Base-by-base conservation (phyloP, 1,140 invertebrate species). In the Euschistus heros region DNA sequence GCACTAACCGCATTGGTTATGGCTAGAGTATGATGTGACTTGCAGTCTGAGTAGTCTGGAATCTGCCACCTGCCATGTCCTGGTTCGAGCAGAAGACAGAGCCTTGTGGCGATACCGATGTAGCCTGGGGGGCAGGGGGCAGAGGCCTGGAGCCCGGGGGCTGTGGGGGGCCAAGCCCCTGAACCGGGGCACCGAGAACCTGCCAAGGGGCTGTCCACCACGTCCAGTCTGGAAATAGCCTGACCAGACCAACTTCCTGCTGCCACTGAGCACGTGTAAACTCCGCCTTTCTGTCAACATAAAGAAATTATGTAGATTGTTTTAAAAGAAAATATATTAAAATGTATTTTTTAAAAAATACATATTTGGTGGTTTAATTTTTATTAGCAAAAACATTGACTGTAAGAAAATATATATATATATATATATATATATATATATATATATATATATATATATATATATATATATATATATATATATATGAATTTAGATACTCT, bases 41-140 rank as follows among this genome's bases (percentile, higher is more conserved):
- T 76, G 69, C 88, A 91, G 14, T 77, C 76, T 2, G 86, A 86
- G 71, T 88, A 89, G 72, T 90, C 86, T 4, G 88, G 85, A 26
- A 80, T 74, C 52, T 81, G 79, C 88, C 88, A 91, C 0, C 86
- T 81, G 33, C 81, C 82, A 14, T 77, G 77, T 18, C 77, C 77
- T 66, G 66, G 66, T 55, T 71, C 69, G 14, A 67, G 64, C 26
- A 72, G 64, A n/a, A 69, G 64, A 61, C 71, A 72, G 14, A 68
- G 24, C 8, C 71, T 64, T 0, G 54, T 67, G 14, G 68, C 68
- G 27, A 64, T 37, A 2, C 70, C 71, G 13, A 26, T 42, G 71
- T 75, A 76, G 70, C 80, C 73, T 55, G 74, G 70, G 17, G 84
- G 84, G 67, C 85, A 86, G 24, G 82, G 79, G 18, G 81, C 73